Evolutionary conservation across 2,797 vertebrate genomes (phyloP), one percentile per base, ranked within the genome.

Genomic region (Saxicola maurus): DNA sequence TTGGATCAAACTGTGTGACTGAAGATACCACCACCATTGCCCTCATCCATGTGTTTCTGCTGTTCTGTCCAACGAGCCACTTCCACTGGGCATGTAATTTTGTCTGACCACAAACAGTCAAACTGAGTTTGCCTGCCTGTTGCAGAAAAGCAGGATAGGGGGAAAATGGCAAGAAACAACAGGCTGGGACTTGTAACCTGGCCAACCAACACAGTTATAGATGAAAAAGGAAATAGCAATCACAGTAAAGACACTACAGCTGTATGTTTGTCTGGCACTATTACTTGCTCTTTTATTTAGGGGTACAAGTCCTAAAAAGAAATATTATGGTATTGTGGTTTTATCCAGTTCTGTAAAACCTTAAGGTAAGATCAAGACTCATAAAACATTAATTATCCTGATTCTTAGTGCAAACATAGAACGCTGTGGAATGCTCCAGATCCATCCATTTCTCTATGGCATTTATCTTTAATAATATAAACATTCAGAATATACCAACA

Each of bases 381-480:
- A 3, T 75, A 71, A 86, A 86, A 37, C 25, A 55, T 68, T 84
- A 82, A 68, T 81, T 83, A 66, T 1, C 19, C 66, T 33, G 25
- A 49, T 57, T 91, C 51, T 68, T 81, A 77, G 55, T 35, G n/a
- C 25, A 92, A 89, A 56, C 11, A 19, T 53, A 83, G 23, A 78
- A 42, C 0, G 0, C 2, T 65, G 24, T 80, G 65, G 45, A 90
- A 64, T 62, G 35, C 16, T 87, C 17, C 52, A 66, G 15, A 40
- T 42, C 35, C 37, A 72, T 21, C 31, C 42, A 24, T 62, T 89
- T 90, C 40, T 82, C 40, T 74, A 18, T 40, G 64, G 33, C 38
- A 82, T 87, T 91, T 77, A 76, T 74, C 45, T 92, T 87, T 59
- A 73, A 51, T 51, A 90, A 64, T 40, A 23, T 83, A 90, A 94